Conservation (phyloP, 1,140 invertebrate genomes). For the Papilio dardanus region DNA sequence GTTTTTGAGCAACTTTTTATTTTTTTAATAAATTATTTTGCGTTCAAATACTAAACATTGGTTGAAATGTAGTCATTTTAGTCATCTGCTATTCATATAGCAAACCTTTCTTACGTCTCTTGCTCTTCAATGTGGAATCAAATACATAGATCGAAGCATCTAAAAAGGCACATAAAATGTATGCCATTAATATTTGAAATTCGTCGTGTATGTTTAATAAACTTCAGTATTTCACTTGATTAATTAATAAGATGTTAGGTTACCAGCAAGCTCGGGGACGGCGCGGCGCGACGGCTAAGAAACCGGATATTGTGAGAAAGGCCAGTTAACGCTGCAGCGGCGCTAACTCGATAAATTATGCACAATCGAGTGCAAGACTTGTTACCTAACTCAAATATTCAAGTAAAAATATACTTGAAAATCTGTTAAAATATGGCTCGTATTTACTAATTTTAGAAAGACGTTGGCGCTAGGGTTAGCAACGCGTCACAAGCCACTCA, state of each 20-base stretch:
- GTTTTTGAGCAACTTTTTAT: background rate
- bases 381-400: constrained; percentile 4
- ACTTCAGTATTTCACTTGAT: background rate
- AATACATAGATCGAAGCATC: background rate
- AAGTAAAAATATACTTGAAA: background rate
- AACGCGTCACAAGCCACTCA: too few relatives aligned
- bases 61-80: too few relatives aligned
- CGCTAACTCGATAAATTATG: constrained; percentile 16
- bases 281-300: background rate
- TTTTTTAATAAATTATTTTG: background rate
- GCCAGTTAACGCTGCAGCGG: constrained; percentile 17
- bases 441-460: background rate
- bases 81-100: too few relatives aligned
- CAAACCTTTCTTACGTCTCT: too few relatives aligned
- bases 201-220: background rate
- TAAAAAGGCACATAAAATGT: background rate
- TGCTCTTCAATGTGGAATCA: background rate
- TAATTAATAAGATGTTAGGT: constrained; percentile 13
- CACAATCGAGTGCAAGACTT: constrained; percentile 15
- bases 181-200: background rate
- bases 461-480: background rate
- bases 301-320: constrained; percentile 32
- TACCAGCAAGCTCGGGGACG: background rate
- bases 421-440: background rate
- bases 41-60: too few relatives aligned